These are phyloP conservation scores for Allacma fusca DNA, from an alignment of 2,888 invertebrate species.

Conservation along the genomic window DNA sequence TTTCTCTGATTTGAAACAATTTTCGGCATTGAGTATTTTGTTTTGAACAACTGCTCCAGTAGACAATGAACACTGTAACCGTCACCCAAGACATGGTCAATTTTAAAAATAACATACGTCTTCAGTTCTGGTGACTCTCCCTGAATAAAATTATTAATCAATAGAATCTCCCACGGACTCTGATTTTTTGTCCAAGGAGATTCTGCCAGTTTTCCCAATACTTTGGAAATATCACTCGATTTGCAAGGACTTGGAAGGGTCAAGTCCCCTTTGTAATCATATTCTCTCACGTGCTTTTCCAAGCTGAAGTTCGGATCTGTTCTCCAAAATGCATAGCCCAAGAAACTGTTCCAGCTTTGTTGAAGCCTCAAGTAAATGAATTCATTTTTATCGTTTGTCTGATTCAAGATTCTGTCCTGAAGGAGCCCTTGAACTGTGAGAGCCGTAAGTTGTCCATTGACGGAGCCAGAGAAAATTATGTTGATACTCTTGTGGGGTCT, in stretches of 20 bases:
- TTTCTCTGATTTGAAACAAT: no score
- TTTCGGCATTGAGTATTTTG: not conserved
- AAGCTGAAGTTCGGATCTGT: not conserved
- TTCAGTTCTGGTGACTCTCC: not conserved
- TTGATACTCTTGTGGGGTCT: no score
- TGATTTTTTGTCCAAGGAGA: not conserved
- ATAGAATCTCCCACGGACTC: not conserved
- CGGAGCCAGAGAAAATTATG: no score
- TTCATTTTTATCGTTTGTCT: no score
- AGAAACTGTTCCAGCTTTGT: not conserved
- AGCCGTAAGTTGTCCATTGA: no score
- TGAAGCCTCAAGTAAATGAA: no score
- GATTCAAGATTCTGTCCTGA: no score
- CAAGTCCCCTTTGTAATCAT: not conserved
- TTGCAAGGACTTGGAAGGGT: not conserved
- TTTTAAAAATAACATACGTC: not conserved
- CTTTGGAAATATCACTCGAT: not conserved
- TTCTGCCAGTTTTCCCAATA: not conserved
- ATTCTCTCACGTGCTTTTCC: not conserved
- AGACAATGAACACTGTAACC: not conserved
- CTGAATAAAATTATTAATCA: not conserved
- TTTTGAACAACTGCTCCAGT: not conserved
- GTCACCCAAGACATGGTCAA: not conserved
- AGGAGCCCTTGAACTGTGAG: no score
- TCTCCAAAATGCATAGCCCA: not conserved